phyloP scores from a whole-genome alignment of 1,140 invertebrate genomes.

The Heliconius congener region DNA sequence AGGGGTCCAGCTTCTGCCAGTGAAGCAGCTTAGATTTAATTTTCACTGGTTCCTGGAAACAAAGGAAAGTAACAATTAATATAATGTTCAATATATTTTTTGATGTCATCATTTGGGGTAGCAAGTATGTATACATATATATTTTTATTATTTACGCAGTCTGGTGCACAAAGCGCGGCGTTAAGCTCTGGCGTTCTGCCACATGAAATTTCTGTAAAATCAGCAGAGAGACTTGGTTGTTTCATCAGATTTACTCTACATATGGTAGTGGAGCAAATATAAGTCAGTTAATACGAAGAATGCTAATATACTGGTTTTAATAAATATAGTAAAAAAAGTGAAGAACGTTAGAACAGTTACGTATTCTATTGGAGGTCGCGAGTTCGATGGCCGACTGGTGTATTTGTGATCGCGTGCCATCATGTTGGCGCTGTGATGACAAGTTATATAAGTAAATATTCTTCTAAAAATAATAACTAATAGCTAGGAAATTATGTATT shows the following conservation, averaged over 20 bases:
- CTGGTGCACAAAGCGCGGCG: too few species aligned
- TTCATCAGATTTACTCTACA: too few species aligned
- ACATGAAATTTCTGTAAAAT: too few species aligned
- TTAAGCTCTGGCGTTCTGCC: too few species aligned
- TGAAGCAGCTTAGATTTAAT: conserved; percentile 70
- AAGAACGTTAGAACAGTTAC: neutral
- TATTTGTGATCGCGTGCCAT: neutral
- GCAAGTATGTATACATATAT: neutral
- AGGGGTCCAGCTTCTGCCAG: conserved; percentile 72
- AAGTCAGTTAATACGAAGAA: too few species aligned
- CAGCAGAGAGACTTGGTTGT: too few species aligned
- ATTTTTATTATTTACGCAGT: too few species aligned
- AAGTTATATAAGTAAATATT: neutral
- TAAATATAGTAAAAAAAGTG: too few species aligned
- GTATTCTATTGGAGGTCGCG: neutral
- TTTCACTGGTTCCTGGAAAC: conserved; percentile 69
- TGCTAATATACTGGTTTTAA: too few species aligned
- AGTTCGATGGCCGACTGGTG: conserved; percentile 4
- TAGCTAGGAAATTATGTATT: too few species aligned
- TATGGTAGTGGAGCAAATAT: too few species aligned
- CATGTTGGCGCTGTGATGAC: neutral
- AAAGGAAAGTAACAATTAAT: neutral
- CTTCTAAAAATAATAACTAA: neutral
- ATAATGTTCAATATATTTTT: neutral
- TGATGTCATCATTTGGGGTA: neutral